phyloP scores from a whole-genome alignment of 1,140 invertebrate genomes.

The Muscidifurax raptorellus region DNA sequence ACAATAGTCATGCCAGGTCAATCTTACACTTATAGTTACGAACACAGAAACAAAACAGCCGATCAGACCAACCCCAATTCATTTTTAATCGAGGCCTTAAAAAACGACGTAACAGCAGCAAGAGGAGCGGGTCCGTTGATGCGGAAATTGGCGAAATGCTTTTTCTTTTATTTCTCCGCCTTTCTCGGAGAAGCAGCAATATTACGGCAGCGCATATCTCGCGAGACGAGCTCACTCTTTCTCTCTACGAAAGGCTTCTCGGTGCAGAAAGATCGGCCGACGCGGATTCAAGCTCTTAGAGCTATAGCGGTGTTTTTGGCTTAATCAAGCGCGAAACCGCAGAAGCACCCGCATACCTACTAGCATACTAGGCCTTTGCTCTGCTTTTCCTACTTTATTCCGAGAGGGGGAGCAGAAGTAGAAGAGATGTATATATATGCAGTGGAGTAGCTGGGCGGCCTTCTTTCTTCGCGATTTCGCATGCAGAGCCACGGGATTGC shows the following conservation, averaged over 20 bases:
- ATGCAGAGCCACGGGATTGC: slow-evolving; percentile 3
- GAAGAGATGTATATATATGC: background rate
- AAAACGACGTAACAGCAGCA: background rate
- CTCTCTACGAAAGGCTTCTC: background rate
- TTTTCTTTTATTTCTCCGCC: no score
- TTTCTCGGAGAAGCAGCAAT: background rate
- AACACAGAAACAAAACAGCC: background rate
- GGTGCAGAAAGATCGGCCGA: background rate
- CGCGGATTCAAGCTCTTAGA: background rate
- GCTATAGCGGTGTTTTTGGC: slow-evolving; percentile 56
- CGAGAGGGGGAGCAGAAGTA: background rate
- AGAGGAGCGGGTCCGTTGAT: background rate
- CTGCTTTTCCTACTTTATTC: slow-evolving; percentile 3
- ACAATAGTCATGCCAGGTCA: no score
- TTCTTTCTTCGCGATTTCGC: slow-evolving; percentile 10
- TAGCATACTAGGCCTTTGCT: slow-evolving; percentile 11
- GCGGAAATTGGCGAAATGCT: no score
- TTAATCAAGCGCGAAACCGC: slow-evolving; percentile 62
- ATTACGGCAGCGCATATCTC: background rate
- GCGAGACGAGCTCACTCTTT: background rate
- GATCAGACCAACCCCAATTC: no score
- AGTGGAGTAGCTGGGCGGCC: background rate
- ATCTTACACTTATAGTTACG: no score
- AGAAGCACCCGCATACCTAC: background rate
- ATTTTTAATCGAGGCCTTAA: background rate